phyloP scores from a whole-genome alignment of 2,113 vertebrate genomes.

The Oreocharis arfaki region DNA sequence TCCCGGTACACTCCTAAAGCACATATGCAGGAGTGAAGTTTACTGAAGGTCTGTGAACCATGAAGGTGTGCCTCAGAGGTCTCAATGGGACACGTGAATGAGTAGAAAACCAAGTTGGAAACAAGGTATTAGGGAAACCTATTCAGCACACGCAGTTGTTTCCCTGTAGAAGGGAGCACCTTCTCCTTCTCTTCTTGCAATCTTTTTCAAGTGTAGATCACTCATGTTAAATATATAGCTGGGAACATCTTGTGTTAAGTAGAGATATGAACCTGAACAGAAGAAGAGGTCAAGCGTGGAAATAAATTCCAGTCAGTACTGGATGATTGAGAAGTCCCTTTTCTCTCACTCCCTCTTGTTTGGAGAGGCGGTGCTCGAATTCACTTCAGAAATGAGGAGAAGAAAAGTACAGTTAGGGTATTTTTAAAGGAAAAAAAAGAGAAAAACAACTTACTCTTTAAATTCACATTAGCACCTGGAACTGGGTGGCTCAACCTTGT shows the following conservation, averaged over 20 bases:
- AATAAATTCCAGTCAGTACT: conserved; percentile 54
- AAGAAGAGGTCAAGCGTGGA: conserved; percentile 55
- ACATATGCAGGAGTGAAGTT: neutral
- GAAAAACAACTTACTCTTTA: neutral
- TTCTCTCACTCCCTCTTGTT: neutral
- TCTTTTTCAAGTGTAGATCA: conserved; percentile 36
- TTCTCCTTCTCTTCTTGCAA: neutral
- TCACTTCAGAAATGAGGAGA: conserved; percentile 25
- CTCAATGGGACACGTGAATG: neutral
- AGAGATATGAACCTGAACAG: conserved; percentile 57
- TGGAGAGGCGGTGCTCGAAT: conserved; percentile 26
- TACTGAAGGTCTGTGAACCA: neutral
- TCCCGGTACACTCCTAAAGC: neutral
- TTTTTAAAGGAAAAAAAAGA: neutral
- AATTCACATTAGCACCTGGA: neutral
- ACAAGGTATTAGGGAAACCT: neutral
- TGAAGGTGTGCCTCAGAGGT: neutral
- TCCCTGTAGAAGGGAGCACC: neutral
- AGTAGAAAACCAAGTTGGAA: neutral
- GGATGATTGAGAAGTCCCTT: conserved; percentile 38
- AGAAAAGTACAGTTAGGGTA: neutral
- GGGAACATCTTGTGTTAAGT: conserved; percentile 52
- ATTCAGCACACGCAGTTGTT: neutral
- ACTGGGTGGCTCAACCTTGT: neutral
- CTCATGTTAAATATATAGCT: conserved; percentile 42